Evolutionary conservation across 2,888 invertebrate genomes (phyloP), one percentile per base, ranked within the genome.

Genomic region (Crocallis elinguaria): DNA sequence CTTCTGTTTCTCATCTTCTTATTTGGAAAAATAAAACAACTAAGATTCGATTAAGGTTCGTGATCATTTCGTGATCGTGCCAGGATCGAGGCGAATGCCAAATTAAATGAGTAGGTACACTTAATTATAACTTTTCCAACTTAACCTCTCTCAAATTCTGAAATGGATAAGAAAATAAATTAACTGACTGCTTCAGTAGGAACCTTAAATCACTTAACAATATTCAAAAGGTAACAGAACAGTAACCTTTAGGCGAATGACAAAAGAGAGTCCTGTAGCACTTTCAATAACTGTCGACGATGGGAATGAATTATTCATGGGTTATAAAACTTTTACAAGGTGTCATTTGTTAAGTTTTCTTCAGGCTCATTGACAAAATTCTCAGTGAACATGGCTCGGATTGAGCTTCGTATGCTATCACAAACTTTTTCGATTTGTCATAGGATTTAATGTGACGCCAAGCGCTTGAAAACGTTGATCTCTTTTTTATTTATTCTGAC

Each of bases 361-460:
- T 54, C 63, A 66, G 68, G 60, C 58, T 62, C 57, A 65, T 65
- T 69, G 64, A 66, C 65, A 64, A 67, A 67, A 71, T 70, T 68
- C 62, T 57, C 37, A 33, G 52, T 55, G 66, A 72, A 67, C 60
- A 69, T 67, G 52, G 57, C 57, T 58, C 50, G 64, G 64, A 66
- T 62, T 69, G 66, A 69, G 69, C 65, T 70, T 41, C 53, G 60
- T 66, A 62, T 63, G 66, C 56, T 66, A 56, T 62, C 38, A 56
- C 54, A 36, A 79, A 79, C 67, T 79, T 79, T 72, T 69, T 67
- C 73, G 59, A 78, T 79, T 75, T 73, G 66, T 79, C 73, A 74
- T 71, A 60, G 67, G 67, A 73, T 75, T 69, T 65, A 69, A 69
- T 63, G 66, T 62, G 62, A 62, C 62, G 60, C 50, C 55, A 43